phyloP scores from a whole-genome alignment of 2,113 vertebrate genomes.

The Muscicapa adusta region DNA sequence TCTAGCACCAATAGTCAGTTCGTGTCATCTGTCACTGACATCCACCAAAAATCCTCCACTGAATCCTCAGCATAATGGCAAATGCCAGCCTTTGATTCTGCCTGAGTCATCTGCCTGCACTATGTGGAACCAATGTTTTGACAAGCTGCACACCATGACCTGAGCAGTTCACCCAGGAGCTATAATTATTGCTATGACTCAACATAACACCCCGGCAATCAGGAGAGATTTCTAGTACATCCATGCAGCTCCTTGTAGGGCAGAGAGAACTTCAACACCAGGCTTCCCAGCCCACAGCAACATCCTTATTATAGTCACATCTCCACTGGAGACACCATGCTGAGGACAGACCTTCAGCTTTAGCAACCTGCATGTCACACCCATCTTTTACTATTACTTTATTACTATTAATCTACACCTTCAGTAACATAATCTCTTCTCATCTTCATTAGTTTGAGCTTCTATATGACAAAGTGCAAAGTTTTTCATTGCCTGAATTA shows the following conservation, averaged over 20 bases:
- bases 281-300: background rate
- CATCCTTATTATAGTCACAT: constrained; percentile 64
- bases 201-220: background rate
- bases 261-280: background rate
- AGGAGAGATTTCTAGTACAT: background rate
- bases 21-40: background rate
- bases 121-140: background rate
- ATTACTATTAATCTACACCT: background rate
- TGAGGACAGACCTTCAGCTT: constrained; percentile 34
- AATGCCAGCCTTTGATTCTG: background rate
- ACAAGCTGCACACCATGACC: background rate
- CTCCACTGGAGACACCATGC: background rate
- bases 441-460: background rate
- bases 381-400: background rate
- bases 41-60: background rate
- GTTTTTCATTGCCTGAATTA: background rate
- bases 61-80: background rate
- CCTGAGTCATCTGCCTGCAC: background rate
- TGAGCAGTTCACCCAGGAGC: background rate
- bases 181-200: constrained; percentile 51
- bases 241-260: constrained; percentile 48
- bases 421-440: background rate
- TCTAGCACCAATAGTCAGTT: background rate
- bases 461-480: background rate
- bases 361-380: background rate